These are phyloP conservation scores for Caranx ignobilis DNA, from an alignment of 2,113 vertebrate species.

Conservation along the genomic window DNA sequence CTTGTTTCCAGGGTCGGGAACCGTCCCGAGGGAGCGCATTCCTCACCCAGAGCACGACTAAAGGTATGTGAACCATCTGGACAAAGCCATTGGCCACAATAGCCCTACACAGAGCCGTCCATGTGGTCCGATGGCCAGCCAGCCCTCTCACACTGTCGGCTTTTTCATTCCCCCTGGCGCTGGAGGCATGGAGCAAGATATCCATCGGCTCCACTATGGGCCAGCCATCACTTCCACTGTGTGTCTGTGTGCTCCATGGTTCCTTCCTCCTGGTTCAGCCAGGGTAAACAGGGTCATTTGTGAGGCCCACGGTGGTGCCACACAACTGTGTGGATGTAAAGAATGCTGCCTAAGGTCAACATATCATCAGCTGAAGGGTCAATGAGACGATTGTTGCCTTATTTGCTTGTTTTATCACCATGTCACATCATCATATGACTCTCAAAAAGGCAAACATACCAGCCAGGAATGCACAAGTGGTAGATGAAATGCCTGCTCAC, in stretches of 20 bases:
- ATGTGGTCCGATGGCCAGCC: conserved; percentile 46
- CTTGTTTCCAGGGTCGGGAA: conserved; percentile 86
- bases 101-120: conserved; percentile 76
- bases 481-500: conserved; percentile 44
- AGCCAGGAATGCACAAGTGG: conserved; percentile 66
- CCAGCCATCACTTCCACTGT: conserved; percentile 38
- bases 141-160: conserved; percentile 41
- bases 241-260: conserved; percentile 17
- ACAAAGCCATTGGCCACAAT: conserved; percentile 84
- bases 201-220: conserved; percentile 53
- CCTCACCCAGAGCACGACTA: conserved; percentile 83
- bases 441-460: conserved; percentile 44
- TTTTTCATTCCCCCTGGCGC: conserved; percentile 43
- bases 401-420: conserved; percentile 58
- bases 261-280: conserved; percentile 44
- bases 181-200: conserved; percentile 54
- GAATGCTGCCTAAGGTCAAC: conserved; percentile 67
- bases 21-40: conserved; percentile 85
- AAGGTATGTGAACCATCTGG: conserved; percentile 90
- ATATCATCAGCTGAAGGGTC: conserved; percentile 57
- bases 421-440: conserved; percentile 75
- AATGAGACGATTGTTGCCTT: conserved; percentile 70
- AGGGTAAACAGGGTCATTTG: conserved; percentile 54
- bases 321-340: conserved; percentile 61
- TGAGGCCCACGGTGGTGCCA: conserved; percentile 54